A percentile compares a stretch with the other conserved stretches of the same genome.
phyloP scores from a whole-genome alignment of 1,140 invertebrate genomes.

The Leptinotarsa defecta region DNA sequence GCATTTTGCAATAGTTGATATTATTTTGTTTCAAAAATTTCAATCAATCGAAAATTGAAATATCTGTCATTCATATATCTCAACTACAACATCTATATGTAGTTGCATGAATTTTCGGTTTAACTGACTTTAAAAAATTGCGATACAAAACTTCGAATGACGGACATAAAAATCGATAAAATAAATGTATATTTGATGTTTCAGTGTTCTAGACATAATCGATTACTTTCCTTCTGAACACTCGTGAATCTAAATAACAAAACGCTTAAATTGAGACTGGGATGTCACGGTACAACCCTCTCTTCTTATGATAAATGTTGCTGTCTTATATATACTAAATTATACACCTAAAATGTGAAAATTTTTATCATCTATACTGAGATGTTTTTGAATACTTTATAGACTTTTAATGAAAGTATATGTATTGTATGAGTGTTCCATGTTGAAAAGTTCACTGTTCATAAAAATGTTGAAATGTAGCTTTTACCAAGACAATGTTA shows the following conservation, averaged over 20 bases:
- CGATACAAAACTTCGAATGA: too few relatives aligned
- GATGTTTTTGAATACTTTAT: conserved; percentile 37
- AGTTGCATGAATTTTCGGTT: too few relatives aligned
- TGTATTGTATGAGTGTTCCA: conserved; percentile 17
- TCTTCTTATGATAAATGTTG: conserved; percentile 41
- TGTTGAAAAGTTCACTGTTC: conserved; percentile 19
- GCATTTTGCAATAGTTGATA: too few relatives aligned
- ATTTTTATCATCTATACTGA: conserved; percentile 31
- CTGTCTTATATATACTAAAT: conserved; percentile 36
- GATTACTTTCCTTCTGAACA: background rate
- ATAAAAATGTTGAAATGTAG: conserved; percentile 9
- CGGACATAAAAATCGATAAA: too few relatives aligned
- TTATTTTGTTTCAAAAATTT: too few relatives aligned
- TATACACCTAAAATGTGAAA: conserved; percentile 27
- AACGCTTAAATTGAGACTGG: conserved; percentile 37
- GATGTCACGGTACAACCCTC: conserved; percentile 27
- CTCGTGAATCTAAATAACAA: conserved; percentile 28
- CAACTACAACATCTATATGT: too few relatives aligned
- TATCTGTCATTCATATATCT: too few relatives aligned
- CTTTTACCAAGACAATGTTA: conserved; percentile 8
- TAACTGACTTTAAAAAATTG: too few relatives aligned
- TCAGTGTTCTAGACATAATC: background rate
- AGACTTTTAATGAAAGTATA: conserved; percentile 13
- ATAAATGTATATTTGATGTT: too few relatives aligned
- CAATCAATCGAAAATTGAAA: too few relatives aligned